phyloP scores from a whole-genome alignment of 2,113 vertebrate species.

The Nanorana parkeri region DNA sequence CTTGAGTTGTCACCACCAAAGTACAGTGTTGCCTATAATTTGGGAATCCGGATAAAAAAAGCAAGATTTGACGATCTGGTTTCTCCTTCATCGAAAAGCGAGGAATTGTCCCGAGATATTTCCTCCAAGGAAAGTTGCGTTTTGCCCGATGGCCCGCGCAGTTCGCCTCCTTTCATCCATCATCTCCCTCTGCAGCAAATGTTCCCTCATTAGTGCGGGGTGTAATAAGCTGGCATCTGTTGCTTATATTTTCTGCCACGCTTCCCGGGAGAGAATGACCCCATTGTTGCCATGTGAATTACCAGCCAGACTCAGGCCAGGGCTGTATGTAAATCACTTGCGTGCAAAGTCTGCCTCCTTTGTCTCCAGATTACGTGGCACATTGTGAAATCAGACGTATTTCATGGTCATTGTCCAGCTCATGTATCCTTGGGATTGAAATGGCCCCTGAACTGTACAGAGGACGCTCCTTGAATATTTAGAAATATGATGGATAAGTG shows the following conservation, averaged over 20 bases:
- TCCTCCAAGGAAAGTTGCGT: background rate
- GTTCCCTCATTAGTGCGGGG: conserved; percentile 20
- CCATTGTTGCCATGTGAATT: conserved; percentile 27
- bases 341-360: conserved; percentile 17
- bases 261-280: conserved; percentile 9
- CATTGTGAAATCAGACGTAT: background rate
- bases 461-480: too few relatives aligned
- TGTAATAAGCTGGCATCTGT: conserved; percentile 45
- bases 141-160: background rate
- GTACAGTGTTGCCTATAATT: too few relatives aligned
- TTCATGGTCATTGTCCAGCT: conserved; percentile 22
- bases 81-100: too few relatives aligned
- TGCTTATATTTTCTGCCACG: conserved; percentile 20
- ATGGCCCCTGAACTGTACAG: background rate
- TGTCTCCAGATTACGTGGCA: conserved; percentile 25
- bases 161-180: background rate
- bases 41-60: too few relatives aligned
- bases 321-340: conserved; percentile 35
- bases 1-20: too few relatives aligned
- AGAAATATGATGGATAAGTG: too few relatives aligned
- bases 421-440: conserved; percentile 9
- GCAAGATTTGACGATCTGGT: too few relatives aligned
- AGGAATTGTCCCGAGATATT: too few relatives aligned
- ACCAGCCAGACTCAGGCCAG: conserved; percentile 10
- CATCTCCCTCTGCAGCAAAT: conserved; percentile 18